Conservation (phyloP, 2,797 vertebrate species). For the Chelonia mydas region DNA sequence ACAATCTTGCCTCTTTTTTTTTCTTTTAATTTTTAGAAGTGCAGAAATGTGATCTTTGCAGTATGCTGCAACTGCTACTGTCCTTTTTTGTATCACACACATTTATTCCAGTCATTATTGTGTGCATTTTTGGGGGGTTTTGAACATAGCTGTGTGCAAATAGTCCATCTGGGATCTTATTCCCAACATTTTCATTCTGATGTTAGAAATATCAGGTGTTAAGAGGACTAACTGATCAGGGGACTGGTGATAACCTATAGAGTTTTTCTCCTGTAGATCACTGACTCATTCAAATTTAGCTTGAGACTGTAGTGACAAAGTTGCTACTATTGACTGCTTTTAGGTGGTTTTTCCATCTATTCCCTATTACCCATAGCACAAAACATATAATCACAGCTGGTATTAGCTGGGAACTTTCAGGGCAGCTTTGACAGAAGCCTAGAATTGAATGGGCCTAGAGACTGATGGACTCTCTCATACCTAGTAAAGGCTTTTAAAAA, state of each 20-base stretch:
- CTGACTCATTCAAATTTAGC: background rate
- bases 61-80: constrained; percentile 22
- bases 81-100: background rate
- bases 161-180: background rate
- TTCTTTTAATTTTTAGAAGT: constrained; percentile 54
- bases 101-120: constrained; percentile 32
- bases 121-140: background rate
- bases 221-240: background rate
- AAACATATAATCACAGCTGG: fast-evolving
- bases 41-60: constrained; percentile 59
- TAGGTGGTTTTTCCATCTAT: background rate
- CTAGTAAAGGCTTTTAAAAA: background rate
- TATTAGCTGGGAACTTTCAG: background rate
- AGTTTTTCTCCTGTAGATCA: background rate
- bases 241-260: background rate
- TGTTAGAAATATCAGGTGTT: background rate
- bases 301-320: fast-evolving
- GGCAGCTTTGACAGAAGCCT: background rate
- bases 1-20: constrained; percentile 32
- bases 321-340: background rate
- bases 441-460: background rate
- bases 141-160: background rate
- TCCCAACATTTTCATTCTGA: background rate
- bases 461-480: background rate
- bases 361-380: background rate